Evolutionary conservation across 1,140 invertebrate species (phyloP).

Genomic region (Euwallacea fornicatus): DNA sequence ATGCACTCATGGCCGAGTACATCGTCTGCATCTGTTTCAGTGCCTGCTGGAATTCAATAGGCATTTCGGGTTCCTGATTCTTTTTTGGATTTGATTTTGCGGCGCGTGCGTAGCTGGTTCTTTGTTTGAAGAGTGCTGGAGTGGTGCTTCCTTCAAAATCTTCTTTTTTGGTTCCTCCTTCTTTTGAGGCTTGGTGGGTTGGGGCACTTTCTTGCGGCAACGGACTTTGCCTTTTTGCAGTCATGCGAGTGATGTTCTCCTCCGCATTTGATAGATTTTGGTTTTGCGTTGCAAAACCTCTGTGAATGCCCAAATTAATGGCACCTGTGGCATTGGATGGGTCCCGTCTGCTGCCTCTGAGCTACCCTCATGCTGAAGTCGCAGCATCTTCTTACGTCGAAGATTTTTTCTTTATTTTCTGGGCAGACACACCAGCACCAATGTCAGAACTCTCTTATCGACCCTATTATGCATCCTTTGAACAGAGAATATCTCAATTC

Average conservation of each 20-base stretch:
- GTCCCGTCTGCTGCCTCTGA: neutral
- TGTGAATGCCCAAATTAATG: neutral
- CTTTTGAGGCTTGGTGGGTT: too few species aligned
- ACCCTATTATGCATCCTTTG: neutral
- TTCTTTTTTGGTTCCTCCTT: too few species aligned
- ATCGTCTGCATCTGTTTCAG: too few species aligned
- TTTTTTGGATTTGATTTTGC: too few species aligned
- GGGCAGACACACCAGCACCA: neutral
- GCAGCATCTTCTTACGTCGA: neutral
- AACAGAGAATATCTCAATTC: neutral
- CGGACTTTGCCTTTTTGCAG: neutral
- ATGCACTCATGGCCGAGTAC: too few species aligned
- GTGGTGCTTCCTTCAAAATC: too few species aligned
- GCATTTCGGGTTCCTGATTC: too few species aligned
- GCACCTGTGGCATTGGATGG: neutral
- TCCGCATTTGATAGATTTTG: neutral
- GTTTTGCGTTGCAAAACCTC: neutral
- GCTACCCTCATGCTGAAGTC: neutral
- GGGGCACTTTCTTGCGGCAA: too few species aligned
- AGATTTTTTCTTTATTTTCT: neutral
- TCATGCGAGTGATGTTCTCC: neutral
- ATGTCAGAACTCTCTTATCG: neutral
- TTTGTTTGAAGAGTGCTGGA: too few species aligned
- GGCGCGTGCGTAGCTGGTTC: too few species aligned
- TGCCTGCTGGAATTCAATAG: too few species aligned